phyloP scores from a whole-genome alignment of 1,140 invertebrate genomes.

The Luehdorfia chinensis region DNA sequence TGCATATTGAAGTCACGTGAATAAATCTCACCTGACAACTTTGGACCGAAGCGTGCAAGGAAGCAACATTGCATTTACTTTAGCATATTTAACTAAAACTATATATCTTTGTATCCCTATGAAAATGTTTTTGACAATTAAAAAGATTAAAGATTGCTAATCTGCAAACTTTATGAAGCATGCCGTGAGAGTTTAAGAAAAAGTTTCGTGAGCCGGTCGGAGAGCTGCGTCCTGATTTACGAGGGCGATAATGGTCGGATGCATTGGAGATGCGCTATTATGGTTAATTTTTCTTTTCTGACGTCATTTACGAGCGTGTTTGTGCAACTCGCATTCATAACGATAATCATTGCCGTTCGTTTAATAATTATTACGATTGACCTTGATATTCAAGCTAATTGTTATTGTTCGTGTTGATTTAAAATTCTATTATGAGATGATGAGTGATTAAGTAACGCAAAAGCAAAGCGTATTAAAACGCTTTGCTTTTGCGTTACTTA shows the following conservation, averaged over 20 bases:
- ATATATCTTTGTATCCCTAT: too few species aligned
- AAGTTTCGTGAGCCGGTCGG: slow-evolving; percentile 21
- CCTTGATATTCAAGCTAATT: slow-evolving; percentile 4
- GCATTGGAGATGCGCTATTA: slow-evolving; percentile 43
- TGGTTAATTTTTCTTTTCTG: slow-evolving; percentile 39
- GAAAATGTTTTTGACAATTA: background rate
- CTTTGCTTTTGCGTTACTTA: slow-evolving; percentile 1
- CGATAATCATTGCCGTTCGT: slow-evolving; percentile 3
- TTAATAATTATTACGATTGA: slow-evolving; percentile 3
- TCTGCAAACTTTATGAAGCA: background rate
- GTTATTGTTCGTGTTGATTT: slow-evolving; percentile 8
- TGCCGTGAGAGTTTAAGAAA: slow-evolving; percentile 2
- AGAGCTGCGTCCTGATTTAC: slow-evolving; percentile 37
- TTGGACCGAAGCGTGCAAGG: slow-evolving; percentile 29
- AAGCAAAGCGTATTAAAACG: too few species aligned
- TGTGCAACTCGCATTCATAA: slow-evolving; percentile 19
- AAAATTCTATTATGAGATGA: background rate
- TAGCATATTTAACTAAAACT: background rate
- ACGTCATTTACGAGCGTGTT: slow-evolving; percentile 28
- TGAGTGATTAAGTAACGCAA: too few species aligned
- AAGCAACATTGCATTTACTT: slow-evolving; percentile 20
- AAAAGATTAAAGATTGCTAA: background rate
- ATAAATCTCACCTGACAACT: slow-evolving; percentile 64
- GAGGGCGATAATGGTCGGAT: slow-evolving; percentile 31
- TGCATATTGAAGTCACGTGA: slow-evolving; percentile 42